These are phyloP conservation scores for Drosophila sturtevanti DNA, from an alignment of 1,140 invertebrate species.

Conservation along the genomic window DNA sequence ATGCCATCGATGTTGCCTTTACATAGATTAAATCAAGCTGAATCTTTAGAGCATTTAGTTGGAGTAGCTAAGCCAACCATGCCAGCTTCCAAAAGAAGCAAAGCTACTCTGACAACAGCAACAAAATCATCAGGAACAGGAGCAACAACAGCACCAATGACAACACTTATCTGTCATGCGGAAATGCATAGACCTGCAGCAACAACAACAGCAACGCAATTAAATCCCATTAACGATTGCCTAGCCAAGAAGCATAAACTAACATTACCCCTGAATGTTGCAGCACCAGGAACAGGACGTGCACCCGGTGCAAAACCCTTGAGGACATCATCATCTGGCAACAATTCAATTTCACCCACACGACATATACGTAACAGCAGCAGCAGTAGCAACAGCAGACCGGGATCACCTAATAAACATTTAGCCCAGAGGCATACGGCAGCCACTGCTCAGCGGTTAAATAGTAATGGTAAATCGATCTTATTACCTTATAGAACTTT, in stretches of 20 bases:
- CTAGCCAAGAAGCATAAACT: constrained; percentile 63
- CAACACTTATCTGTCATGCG: constrained; percentile 4
- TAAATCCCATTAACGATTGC: constrained; percentile 26
- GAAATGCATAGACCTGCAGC: constrained; percentile 22
- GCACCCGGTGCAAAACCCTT: constrained; percentile 17
- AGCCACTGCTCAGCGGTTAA: constrained; percentile 61
- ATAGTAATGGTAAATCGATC: constrained; percentile 26
- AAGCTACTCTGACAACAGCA: constrained; percentile 8
- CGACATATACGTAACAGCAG: constrained; percentile 5
- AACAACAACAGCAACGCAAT: constrained; percentile 10
- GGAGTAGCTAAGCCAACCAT: constrained; percentile 24
- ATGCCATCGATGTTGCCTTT: constrained; percentile 33
- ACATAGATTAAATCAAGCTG: constrained; percentile 41
- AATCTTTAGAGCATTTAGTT: constrained; percentile 67
- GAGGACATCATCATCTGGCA: constrained; percentile 18
- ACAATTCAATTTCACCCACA: constrained; percentile 45
- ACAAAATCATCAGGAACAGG: background rate
- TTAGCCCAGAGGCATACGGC: constrained; percentile 69
- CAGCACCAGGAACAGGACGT: constrained; percentile 17
- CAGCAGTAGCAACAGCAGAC: constrained; percentile 17
- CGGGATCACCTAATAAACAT: constrained; percentile 64
- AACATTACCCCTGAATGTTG: constrained; percentile 28
- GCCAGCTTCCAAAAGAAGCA: constrained; percentile 46
- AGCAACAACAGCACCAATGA: background rate
- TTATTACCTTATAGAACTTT: too few relatives aligned